Conservation (phyloP, 2,797 vertebrate genomes). For the Pangasius krempfi region DNA sequence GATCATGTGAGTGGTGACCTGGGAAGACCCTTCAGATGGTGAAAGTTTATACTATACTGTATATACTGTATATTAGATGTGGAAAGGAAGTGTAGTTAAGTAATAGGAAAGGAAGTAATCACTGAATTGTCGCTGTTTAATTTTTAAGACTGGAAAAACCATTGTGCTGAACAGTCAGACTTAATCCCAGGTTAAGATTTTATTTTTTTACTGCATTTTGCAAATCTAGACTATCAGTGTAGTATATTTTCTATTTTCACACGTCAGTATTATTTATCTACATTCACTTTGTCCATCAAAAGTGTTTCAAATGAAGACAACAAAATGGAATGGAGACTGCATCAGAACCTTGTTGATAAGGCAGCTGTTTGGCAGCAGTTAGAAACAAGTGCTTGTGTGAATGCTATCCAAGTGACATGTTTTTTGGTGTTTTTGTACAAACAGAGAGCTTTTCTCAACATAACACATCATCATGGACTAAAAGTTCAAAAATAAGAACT, state of each 20-base stretch:
- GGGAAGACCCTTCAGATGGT: background rate
- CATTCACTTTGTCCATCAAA: background rate
- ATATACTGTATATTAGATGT: background rate
- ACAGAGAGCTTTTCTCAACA: constrained; percentile 14
- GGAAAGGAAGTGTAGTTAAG: background rate
- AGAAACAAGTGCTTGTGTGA: background rate
- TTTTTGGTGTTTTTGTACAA: constrained; percentile 2
- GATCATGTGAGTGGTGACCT: background rate
- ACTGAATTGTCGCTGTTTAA: background rate
- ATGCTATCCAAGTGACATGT: background rate
- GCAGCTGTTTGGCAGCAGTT: constrained; percentile 12
- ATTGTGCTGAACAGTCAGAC: background rate
- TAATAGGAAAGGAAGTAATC: background rate
- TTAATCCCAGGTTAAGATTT: background rate
- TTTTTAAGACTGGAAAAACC: background rate
- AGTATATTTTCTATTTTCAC: background rate
- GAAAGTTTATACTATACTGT: background rate
- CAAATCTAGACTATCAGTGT: background rate
- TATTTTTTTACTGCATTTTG: background rate
- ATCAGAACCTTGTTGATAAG: background rate
- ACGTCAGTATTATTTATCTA: background rate
- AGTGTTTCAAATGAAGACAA: background rate
- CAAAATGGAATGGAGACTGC: background rate
- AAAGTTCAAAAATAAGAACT: constrained; percentile 7
- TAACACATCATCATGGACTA: background rate